Conservation (phyloP, 2,888 invertebrate genomes). For the Trichopoda pennipes region DNA sequence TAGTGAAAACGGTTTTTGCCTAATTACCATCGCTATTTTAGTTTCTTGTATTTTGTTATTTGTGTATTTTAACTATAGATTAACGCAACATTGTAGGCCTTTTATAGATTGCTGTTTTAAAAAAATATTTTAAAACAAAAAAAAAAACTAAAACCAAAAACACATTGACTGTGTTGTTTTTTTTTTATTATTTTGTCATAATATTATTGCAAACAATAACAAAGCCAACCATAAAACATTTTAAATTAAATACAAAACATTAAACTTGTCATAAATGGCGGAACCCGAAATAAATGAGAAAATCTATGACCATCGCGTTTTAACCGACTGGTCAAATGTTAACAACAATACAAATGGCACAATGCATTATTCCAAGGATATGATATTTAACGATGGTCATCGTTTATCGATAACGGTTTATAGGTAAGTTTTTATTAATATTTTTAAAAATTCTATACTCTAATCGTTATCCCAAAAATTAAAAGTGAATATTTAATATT, state of each 20-base stretch:
- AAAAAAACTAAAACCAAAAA: too few species aligned
- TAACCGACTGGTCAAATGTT: slow-evolving; percentile 79
- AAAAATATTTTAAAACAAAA: too few species aligned
- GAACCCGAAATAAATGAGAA: slow-evolving; percentile 76
- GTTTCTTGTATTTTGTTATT: too few species aligned
- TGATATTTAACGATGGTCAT: slow-evolving; percentile 93
- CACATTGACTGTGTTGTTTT: too few species aligned
- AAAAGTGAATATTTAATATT: too few species aligned
- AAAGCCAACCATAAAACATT: background rate
- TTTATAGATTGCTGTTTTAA: too few species aligned
- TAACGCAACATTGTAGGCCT: too few species aligned
- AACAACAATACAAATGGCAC: slow-evolving; percentile 77
- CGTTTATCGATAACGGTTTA: slow-evolving; percentile 91
- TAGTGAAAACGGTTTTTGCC: too few species aligned
- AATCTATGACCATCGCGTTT: slow-evolving; percentile 79
- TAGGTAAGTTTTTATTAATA: slow-evolving; percentile 74
- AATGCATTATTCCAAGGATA: slow-evolving; percentile 83
- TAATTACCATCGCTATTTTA: too few species aligned
- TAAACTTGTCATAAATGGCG: slow-evolving; percentile 71
- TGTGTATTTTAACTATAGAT: too few species aligned
- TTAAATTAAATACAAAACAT: background rate
- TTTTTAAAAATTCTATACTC: background rate
- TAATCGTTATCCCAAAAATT: too few species aligned
- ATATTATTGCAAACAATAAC: background rate
- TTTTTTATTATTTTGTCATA: too few species aligned